Conservation (phyloP, 2,888 invertebrate genomes). For the Dicyrtoma fusca region DNA sequence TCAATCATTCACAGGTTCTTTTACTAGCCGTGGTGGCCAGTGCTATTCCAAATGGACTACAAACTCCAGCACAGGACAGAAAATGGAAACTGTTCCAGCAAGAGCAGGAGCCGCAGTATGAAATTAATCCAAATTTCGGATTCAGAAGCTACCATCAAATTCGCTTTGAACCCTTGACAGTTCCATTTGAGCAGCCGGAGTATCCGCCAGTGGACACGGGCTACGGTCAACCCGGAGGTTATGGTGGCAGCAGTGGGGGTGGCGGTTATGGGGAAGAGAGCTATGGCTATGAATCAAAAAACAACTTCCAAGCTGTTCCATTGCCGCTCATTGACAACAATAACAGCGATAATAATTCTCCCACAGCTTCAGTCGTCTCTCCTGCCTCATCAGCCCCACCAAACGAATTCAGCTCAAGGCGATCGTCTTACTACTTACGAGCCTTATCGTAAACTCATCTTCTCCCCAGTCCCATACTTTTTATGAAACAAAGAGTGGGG, state of each 20-base stretch:
- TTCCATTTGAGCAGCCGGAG: slow-evolving; percentile 40
- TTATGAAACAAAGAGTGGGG: slow-evolving; percentile 1
- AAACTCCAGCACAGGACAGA: slow-evolving; percentile 35
- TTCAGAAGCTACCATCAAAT: slow-evolving; percentile 54
- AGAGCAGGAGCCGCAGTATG: slow-evolving; percentile 28
- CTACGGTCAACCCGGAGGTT: neutral
- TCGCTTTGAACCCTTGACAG: slow-evolving; percentile 53
- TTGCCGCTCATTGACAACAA: neutral
- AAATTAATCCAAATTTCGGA: slow-evolving; percentile 50
- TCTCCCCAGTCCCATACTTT: neutral
- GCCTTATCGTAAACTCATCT: neutral
- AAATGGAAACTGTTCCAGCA: slow-evolving; percentile 45
- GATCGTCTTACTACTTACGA: neutral
- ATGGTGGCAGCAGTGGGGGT: neutral
- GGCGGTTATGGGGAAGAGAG: neutral
- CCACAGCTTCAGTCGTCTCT: neutral
- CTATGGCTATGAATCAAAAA: neutral
- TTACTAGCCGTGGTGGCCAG: no score
- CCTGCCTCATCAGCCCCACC: no score
- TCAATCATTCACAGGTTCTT: no score
- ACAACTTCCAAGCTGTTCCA: slow-evolving; percentile 1
- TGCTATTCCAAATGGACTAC: neutral
- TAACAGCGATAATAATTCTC: neutral
- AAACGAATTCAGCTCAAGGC: slow-evolving; percentile 8
- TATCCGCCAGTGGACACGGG: neutral